Base-by-base conservation (phyloP, 2,888 invertebrate species). In the Drosophila fungiperda region DNA sequence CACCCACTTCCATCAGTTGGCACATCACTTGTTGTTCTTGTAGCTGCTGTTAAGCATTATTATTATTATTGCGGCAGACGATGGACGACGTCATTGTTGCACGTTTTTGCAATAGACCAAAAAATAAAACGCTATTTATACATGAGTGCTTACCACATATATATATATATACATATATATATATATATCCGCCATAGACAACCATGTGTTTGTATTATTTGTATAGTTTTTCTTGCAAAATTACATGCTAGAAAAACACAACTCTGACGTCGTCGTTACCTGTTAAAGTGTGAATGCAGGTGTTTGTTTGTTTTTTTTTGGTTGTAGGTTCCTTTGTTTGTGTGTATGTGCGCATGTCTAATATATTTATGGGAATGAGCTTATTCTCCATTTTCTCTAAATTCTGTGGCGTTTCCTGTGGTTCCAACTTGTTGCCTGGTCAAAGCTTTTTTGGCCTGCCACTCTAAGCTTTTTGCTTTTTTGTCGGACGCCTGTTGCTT, bases 51-150 rank as follows among this genome's bases (percentile, higher is more conserved):
- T 48, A 48, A 67, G 50, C 68, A 15, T 60, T 68, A 68, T 67
- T 74, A 50, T 75, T 77, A 32, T 40, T 32, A 63, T 79, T 79
- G 62, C 48, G 65, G 73, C 73, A 76, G 73, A 76, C 73, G 52
- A 45, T 7, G 45, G 52, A 65, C 67, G 67, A 85, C 85, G 85
- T 85, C 85, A 85, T 84, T 73, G 89, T 80, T 85, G 85, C 85
- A 85, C 85, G 85, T 85, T 85, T 85, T 82, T 87, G 85, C 89
- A 84, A 89, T 89, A 84, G 75, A 68, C 83, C 50, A 74, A 79
- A 72, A 80, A 69, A 82, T 67, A 68, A 73, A 68, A 63, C 49
- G 55, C 68, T 69, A 49, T 55, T 36, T 38, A 45, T 57, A 36
- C 38, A 36, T 48, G 17, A 12, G 36, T 26, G 23, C 38, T 11